phyloP scores from a whole-genome alignment of 2,797 vertebrate genomes.

The Schizopygopsis malacanthus region DNA sequence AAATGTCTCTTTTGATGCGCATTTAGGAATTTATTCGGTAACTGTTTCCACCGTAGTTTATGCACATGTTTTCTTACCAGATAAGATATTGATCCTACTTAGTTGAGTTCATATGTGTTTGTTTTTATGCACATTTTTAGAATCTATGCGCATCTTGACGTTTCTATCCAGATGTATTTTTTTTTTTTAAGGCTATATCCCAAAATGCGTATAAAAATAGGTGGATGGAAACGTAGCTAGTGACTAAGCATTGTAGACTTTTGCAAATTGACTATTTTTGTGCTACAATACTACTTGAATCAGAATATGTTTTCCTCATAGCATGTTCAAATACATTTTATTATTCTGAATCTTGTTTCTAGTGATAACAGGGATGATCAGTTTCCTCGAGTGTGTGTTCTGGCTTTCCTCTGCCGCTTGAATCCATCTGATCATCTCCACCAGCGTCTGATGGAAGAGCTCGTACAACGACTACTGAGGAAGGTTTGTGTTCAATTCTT shows the following conservation, averaged over 20 bases:
- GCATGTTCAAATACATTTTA: not conserved
- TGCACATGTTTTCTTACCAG: too few species aligned
- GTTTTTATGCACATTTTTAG: too few species aligned
- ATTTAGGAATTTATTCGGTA: too few species aligned
- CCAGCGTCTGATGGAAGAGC: constrained; percentile 82
- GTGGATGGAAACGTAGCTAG: too few species aligned
- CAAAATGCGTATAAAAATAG: too few species aligned
- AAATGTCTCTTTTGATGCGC: too few species aligned
- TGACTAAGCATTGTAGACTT: not conserved
- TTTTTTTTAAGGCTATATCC: too few species aligned
- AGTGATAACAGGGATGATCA: constrained; percentile 90
- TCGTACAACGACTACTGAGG: constrained; percentile 83
- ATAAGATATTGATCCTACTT: too few species aligned
- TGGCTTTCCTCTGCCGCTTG: constrained; percentile 87
- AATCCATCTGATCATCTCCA: constrained; percentile 81
- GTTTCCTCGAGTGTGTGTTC: constrained; percentile 84
- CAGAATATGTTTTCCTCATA: not conserved
- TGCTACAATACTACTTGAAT: not conserved
- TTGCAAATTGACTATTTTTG: not conserved
- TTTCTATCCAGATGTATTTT: too few species aligned
- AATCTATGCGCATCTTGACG: too few species aligned
- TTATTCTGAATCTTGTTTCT: constrained; percentile 60
- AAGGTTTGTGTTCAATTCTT: constrained; percentile 77
- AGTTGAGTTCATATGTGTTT: too few species aligned
- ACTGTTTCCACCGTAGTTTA: too few species aligned